Conservation (phyloP, 2,888 invertebrate genomes). For the Mythimna albipuncta region DNA sequence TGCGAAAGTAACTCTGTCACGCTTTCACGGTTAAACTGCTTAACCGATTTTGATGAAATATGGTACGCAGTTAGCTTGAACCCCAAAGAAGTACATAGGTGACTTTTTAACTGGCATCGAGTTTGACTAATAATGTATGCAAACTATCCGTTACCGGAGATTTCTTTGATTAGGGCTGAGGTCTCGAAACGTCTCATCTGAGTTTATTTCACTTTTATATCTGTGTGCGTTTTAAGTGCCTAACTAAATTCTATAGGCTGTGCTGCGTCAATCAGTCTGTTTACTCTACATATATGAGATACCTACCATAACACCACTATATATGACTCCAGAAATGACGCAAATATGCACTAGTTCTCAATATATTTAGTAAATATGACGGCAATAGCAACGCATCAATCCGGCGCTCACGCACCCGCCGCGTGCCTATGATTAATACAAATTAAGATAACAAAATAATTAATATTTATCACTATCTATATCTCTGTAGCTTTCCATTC, state of each 20-base stretch:
- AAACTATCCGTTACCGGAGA: too few species aligned
- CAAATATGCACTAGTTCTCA: slow-evolving; percentile 19
- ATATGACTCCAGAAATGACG: slow-evolving; percentile 6
- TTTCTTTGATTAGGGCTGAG: too few species aligned
- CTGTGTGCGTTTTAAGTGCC: background rate
- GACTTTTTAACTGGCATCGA: too few species aligned
- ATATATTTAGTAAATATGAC: slow-evolving; percentile 11
- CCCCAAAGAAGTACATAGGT: too few species aligned
- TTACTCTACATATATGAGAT: background rate
- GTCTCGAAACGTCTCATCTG: background rate
- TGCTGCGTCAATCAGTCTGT: background rate
- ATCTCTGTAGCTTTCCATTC: slow-evolving; percentile 69
- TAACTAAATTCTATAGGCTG: background rate
- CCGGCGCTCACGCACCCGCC: slow-evolving; percentile 49
- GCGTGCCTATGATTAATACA: slow-evolving; percentile 61
- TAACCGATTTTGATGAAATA: too few species aligned
- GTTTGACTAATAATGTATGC: too few species aligned
- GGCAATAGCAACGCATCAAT: slow-evolving; percentile 25
- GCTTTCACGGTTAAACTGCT: too few species aligned
- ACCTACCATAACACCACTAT: background rate
- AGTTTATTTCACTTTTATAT: too few species aligned
- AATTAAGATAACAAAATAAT: slow-evolving; percentile 48
- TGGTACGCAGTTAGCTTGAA: too few species aligned
- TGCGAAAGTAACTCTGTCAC: too few species aligned
- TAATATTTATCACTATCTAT: slow-evolving; percentile 65